Percentiles rank a stretch among this genome's conserved stretches.
Conservation (phyloP, 2,113 vertebrate species). For the Chamaea fasciata region DNA sequence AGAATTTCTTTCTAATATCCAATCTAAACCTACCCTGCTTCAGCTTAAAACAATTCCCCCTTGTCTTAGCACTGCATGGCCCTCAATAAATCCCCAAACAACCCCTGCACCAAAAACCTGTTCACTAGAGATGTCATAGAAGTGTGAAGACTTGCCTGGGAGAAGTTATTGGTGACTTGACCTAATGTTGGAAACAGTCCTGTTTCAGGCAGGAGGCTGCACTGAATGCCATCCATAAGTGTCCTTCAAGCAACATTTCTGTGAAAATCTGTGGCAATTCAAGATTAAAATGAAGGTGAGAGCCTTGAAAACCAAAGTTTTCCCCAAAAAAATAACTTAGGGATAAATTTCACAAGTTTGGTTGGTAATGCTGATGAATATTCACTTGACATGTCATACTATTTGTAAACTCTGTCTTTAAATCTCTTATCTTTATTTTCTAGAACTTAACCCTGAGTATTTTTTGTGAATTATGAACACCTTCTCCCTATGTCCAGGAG, state of each 20-base stretch:
- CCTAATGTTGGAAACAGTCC: neutral
- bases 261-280: neutral
- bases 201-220: neutral
- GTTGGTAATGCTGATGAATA: neutral
- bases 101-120: neutral
- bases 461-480: neutral
- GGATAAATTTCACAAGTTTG: neutral
- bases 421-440: neutral
- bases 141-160: neutral
- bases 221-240: neutral
- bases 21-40: neutral
- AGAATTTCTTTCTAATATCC: neutral
- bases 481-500: neutral
- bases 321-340: neutral
- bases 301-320: neutral
- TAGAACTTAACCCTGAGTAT: neutral
- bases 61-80: neutral
- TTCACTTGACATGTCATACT: neutral
- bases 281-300: neutral
- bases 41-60: neutral
- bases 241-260: neutral
- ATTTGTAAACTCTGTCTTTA: neutral
- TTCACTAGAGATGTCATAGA: neutral
- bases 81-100: neutral
- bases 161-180: neutral